Evolutionary conservation across 2,888 invertebrate genomes (phyloP), one percentile per base, ranked within the genome.

Genomic region (Hololepta plana): DNA sequence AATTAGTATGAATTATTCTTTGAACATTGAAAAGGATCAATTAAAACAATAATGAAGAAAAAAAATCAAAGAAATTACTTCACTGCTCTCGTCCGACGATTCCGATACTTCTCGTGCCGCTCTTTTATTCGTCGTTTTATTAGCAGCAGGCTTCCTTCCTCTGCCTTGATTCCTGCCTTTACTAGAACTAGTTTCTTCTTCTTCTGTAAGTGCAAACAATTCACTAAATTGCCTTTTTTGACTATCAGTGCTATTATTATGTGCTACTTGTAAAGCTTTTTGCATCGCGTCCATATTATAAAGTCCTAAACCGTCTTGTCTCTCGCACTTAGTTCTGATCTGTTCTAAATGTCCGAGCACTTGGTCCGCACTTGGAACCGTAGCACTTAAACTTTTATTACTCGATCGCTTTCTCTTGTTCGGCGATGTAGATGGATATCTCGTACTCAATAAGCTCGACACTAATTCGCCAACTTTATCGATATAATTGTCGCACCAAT

Each of bases 401-500:
- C 68, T 66, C 8, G 75, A 64, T 25, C 88, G 67, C 74, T 90
- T 90, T 57, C 87, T 65, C 53, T 90, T 91, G 46, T 82, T 87
- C 4, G 90, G 90, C 35, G 82, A 82, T 15, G 82, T 80, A 30
- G 77, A 76, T 27, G 85, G 84, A 54, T 81, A 84, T 45, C 82
- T 66, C 34, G 77, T 77, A 46, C 73, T 80, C 45, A 85, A 60
- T 32, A 85, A 57, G 40, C 72, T 72, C 24, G 79, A 74, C 32
- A 85, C 67, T 36, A 84, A 60, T 55, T 84, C 84, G 4, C 73
- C 80, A 31, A 84, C 67, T 52, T 81, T 82, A 43, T 90, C 88
- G 45, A 91, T 85, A 45, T 77, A 75, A 43, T 87, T 82, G 44
- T 85, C 79, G 53, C 85, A 90, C 95, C 90, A 96, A 56, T 81